Evolutionary conservation across 1,140 invertebrate species (phyloP).

Genomic region (Aethina tumida): DNA sequence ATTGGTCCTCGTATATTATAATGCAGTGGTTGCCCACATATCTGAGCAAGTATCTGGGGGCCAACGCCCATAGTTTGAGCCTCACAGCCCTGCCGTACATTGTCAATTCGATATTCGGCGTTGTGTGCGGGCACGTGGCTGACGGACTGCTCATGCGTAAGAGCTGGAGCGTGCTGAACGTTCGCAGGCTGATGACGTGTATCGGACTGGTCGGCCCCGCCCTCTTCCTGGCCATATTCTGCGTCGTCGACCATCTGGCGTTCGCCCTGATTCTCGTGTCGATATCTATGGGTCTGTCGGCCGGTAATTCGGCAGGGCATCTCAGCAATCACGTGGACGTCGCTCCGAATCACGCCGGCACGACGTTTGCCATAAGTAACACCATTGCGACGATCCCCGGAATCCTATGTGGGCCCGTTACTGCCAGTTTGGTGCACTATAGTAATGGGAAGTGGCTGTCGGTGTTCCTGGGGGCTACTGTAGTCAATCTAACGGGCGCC

Average conservation of each 20-base stretch:
- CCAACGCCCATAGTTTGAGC: conserved; percentile 62
- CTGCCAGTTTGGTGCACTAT: conserved; percentile 62
- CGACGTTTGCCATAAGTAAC: conserved; percentile 73
- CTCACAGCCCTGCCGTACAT: conserved; percentile 70
- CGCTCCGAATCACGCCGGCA: conserved; percentile 68
- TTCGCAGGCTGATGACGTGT: conserved; percentile 64
- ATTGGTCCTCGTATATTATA: conserved; percentile 76
- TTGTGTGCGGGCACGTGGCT: conserved; percentile 65
- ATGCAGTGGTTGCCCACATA: conserved; percentile 80
- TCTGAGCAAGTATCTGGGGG: conserved; percentile 54
- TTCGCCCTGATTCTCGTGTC: conserved; percentile 65
- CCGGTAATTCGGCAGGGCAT: conserved; percentile 70
- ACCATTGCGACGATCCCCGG: conserved; percentile 71
- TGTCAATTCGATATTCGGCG: conserved; percentile 63
- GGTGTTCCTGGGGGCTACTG: conserved; percentile 63
- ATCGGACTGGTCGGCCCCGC: conserved; percentile 68
- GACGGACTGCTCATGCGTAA: conserved; percentile 50
- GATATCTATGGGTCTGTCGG: conserved; percentile 68
- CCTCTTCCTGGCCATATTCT: conserved; percentile 62
- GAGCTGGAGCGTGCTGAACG: conserved; percentile 62
- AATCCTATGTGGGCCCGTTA: conserved; percentile 67
- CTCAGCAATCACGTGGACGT: conserved; percentile 73
- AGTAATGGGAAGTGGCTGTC: conserved; percentile 67
- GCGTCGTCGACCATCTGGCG: conserved; percentile 60
- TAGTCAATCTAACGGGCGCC: conserved; percentile 66